These are phyloP conservation scores for Elysia crispata DNA, from an alignment of 2,888 invertebrate genomes.

Conservation along the genomic window DNA sequence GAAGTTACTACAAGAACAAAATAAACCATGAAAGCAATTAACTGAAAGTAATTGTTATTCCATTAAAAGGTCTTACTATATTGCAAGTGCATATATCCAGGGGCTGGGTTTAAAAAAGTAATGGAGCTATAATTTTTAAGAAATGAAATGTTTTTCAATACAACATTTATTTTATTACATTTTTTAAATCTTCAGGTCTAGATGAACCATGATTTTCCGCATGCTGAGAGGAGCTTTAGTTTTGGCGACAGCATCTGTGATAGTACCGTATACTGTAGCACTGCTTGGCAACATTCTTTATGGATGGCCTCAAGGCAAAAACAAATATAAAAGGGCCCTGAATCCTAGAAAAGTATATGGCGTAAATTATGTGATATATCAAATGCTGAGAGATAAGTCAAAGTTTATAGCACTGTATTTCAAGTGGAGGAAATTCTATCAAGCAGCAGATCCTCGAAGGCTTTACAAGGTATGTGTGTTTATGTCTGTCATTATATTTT, in stretches of 20 bases:
- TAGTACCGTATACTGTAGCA: slow-evolving; percentile 73
- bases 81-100: too few relatives aligned
- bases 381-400: slow-evolving; percentile 58
- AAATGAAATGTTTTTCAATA: too few relatives aligned
- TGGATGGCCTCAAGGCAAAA: slow-evolving; percentile 69
- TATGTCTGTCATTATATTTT: neutral
- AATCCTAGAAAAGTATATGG: slow-evolving; percentile 71
- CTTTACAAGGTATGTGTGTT: slow-evolving; percentile 33
- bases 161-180: too few relatives aligned
- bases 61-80: too few relatives aligned
- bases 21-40: too few relatives aligned
- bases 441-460: slow-evolving; percentile 54
- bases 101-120: too few relatives aligned
- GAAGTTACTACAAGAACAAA: too few relatives aligned
- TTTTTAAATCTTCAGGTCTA: neutral
- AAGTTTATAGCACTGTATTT: slow-evolving; percentile 64
- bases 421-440: slow-evolving; percentile 68
- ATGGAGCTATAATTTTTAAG: too few relatives aligned
- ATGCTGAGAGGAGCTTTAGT: slow-evolving; percentile 47
- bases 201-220: slow-evolving; percentile 46
- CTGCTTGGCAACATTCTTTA: slow-evolving; percentile 70
- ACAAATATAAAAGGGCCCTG: slow-evolving; percentile 68
- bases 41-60: too few relatives aligned
- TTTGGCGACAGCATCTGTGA: slow-evolving; percentile 62
- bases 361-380: slow-evolving; percentile 68